Evolutionary conservation across 2,888 invertebrate species (phyloP).

Genomic region (Ophion costatus): DNA sequence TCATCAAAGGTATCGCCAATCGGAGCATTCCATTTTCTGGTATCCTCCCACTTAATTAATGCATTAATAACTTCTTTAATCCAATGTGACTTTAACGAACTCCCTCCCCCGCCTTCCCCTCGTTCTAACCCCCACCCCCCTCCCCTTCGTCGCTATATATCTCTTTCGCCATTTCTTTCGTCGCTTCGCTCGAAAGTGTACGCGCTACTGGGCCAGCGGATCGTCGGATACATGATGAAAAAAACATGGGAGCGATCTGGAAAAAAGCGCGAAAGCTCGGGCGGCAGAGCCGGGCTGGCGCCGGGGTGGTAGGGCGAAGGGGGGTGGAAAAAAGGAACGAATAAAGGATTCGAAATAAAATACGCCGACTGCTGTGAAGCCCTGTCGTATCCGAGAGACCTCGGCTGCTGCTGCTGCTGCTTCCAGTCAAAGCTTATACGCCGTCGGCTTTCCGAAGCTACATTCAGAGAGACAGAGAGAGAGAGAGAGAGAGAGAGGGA

Average conservation of each 20-base stretch:
- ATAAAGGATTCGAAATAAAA: constrained; percentile 57
- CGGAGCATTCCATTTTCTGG: not conserved
- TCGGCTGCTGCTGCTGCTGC: constrained; percentile 26
- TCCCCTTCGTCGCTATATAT: no score
- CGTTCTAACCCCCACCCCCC: not conserved
- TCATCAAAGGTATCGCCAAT: not conserved
- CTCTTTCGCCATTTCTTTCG: constrained; percentile 8
- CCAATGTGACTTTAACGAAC: constrained; percentile 19
- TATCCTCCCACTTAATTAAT: constrained; percentile 65
- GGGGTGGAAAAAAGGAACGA: constrained; percentile 21
- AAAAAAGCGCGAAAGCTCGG: constrained; percentile 33
- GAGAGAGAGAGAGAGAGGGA: constrained; percentile 14
- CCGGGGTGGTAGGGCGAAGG: not conserved
- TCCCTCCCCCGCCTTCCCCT: not conserved
- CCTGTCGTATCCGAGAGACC: constrained; percentile 45
- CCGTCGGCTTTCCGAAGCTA: constrained; percentile 48
- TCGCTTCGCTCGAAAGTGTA: not conserved
- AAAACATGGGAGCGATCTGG: constrained; percentile 18
- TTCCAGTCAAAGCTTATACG: constrained; percentile 52
- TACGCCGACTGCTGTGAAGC: constrained; percentile 21
- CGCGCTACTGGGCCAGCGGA: not conserved
- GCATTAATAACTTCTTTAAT: constrained; percentile 71
- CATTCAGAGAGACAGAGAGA: constrained; percentile 13
- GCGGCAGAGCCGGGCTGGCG: no score
- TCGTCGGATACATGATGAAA: constrained; percentile 35